Evolutionary conservation across 2,113 vertebrate species (phyloP).

Genomic region (Cygnus atratus): DNA sequence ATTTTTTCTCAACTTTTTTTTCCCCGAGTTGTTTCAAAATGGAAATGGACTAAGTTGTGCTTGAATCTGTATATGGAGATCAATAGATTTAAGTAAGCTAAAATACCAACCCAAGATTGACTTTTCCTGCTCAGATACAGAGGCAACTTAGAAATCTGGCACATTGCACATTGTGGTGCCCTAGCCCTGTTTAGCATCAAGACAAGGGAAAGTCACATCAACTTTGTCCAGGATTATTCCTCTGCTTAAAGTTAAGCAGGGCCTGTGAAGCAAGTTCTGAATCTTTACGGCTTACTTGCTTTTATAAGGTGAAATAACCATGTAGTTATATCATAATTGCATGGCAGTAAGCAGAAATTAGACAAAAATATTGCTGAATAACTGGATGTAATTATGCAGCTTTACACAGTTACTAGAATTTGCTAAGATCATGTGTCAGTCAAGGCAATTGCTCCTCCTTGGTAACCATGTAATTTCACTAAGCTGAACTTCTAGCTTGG

Average conservation of each 20-base stretch:
- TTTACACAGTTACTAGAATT: neutral
- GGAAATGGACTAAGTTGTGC: neutral
- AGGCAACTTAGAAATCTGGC: neutral
- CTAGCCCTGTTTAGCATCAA: neutral
- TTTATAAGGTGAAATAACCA: conserved; percentile 34
- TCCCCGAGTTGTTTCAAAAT: fast-evolving
- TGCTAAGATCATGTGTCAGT: neutral
- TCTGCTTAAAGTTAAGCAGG: neutral
- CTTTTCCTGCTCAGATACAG: neutral
- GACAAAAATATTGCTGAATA: neutral
- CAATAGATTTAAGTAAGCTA: neutral
- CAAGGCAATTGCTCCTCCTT: neutral
- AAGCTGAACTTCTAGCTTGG: neutral
- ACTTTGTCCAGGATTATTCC: neutral
- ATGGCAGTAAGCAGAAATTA: neutral
- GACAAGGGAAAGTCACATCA: neutral
- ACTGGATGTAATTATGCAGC: neutral
- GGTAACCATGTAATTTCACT: neutral
- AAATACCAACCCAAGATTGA: neutral
- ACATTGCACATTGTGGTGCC: neutral
- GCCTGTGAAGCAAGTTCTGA: neutral
- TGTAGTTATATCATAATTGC: conserved; percentile 11
- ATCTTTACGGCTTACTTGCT: neutral
- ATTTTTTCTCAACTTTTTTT: neutral
- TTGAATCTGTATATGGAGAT: neutral